phyloP scores from a whole-genome alignment of 1,140 invertebrate species.

The Nymphalis io region DNA sequence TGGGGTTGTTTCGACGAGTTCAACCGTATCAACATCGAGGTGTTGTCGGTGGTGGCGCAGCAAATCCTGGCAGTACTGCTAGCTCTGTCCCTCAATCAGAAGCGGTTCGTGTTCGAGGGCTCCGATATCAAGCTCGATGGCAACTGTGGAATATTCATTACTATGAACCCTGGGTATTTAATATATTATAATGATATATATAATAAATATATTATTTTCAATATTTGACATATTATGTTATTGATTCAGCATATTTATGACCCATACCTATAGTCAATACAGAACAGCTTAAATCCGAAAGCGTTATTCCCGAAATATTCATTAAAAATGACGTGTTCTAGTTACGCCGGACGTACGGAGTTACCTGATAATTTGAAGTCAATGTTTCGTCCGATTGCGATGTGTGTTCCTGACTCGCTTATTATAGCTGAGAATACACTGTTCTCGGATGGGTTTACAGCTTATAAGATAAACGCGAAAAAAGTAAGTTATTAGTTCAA shows the following conservation, averaged over 20 bases:
- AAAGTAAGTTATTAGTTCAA: constrained; percentile 80
- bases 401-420: constrained; percentile 95
- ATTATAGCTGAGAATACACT: constrained; percentile 94
- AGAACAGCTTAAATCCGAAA: too few species aligned
- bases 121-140: constrained; percentile 86
- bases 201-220: too few species aligned
- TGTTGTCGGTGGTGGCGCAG: constrained; percentile 93
- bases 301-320: too few species aligned
- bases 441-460: constrained; percentile 93
- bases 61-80: constrained; percentile 88
- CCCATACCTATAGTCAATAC: too few species aligned
- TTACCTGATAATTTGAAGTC: constrained; percentile 95
- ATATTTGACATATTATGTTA: too few species aligned
- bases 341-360: constrained; percentile 91
- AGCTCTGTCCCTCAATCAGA: constrained; percentile 85
- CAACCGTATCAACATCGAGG: constrained; percentile 94
- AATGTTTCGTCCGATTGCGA: constrained; percentile 95
- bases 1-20: constrained; percentile 97
- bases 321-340: constrained; percentile 28
- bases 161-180: constrained; percentile 96
- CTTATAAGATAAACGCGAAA: constrained; percentile 88
- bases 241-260: too few species aligned
- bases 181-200: too few species aligned
- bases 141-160: constrained; percentile 93
- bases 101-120: constrained; percentile 90